phyloP scores from a whole-genome alignment of 2,797 vertebrate species.

The Babyrousa celebensis region DNA sequence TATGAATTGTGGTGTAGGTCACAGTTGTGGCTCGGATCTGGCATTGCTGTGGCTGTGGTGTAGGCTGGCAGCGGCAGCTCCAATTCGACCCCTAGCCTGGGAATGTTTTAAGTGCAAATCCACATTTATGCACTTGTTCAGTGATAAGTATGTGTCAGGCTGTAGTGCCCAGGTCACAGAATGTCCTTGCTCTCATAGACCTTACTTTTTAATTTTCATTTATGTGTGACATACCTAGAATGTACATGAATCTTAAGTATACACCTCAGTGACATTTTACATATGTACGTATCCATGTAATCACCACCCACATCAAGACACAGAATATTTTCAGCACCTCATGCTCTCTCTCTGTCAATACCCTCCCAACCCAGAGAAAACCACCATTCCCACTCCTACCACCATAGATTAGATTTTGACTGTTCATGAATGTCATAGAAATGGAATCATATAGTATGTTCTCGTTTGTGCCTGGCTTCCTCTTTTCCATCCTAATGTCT shows the following conservation, averaged over 20 bases:
- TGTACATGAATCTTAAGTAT: neutral
- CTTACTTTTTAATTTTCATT: constrained; percentile 39
- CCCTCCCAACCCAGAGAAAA: neutral
- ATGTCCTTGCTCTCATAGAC: neutral
- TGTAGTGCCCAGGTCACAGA: constrained; percentile 43
- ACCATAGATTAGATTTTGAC: constrained; percentile 3
- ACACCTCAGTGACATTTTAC: constrained; percentile 15
- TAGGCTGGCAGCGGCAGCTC: no score
- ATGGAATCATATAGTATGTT: constrained; percentile 22
- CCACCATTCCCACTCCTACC: neutral
- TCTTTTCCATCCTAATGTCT: constrained; percentile 49
- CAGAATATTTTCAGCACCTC: neutral
- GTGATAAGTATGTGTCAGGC: neutral
- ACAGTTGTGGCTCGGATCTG: no score
- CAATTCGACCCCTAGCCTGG: no score
- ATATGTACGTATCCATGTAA: constrained; percentile 7
- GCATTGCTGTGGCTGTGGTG: no score
- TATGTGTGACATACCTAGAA: neutral
- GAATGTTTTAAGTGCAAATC: constrained; percentile 29
- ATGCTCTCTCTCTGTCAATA: neutral
- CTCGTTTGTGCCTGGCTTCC: constrained; percentile 50
- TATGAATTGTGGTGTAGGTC: no score
- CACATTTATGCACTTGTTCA: constrained; percentile 53
- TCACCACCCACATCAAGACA: constrained; percentile 47
- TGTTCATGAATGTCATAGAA: constrained; percentile 44